phyloP scores from a whole-genome alignment of 92 coral and sea anemone genomes.

The Ricordea florida region DNA sequence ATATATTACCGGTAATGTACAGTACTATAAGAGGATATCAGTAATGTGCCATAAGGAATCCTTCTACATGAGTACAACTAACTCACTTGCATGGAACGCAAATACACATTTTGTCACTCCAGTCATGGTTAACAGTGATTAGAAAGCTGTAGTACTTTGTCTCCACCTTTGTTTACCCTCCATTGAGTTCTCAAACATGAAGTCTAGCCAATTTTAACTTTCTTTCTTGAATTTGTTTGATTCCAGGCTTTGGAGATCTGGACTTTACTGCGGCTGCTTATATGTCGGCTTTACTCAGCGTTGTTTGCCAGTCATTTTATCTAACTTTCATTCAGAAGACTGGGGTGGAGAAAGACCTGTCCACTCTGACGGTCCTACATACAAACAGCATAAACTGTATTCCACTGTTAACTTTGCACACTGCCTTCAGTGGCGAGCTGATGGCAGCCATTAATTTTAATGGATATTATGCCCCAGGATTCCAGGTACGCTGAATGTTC shows the following conservation, averaged over 20 bases:
- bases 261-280: conserved; percentile 75
- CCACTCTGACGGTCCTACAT: conserved; percentile 77
- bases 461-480: background rate
- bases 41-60: too few relatives aligned
- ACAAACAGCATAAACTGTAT: conserved; percentile 87
- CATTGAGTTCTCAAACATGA: too few relatives aligned
- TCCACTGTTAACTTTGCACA: conserved; percentile 71
- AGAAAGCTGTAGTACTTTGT: too few relatives aligned
- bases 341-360: conserved; percentile 79
- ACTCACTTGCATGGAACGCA: too few relatives aligned
- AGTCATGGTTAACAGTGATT: too few relatives aligned
- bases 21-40: too few relatives aligned
- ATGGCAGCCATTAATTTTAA: conserved; percentile 45
- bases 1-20: too few relatives aligned
- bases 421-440: conserved; percentile 55
- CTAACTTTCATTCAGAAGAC: conserved; percentile 88
- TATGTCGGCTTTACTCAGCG: conserved; percentile 83
- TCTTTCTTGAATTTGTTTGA: background rate
- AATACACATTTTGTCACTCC: too few relatives aligned
- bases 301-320: conserved; percentile 85
- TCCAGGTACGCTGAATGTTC: background rate
- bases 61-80: too few relatives aligned
- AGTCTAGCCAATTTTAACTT: too few relatives aligned
- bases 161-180: too few relatives aligned
- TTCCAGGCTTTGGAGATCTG: conserved; percentile 85